These are phyloP conservation scores for Rhadina sibilatrix DNA, from an alignment of 2,113 vertebrate genomes.

Conservation along the genomic window DNA sequence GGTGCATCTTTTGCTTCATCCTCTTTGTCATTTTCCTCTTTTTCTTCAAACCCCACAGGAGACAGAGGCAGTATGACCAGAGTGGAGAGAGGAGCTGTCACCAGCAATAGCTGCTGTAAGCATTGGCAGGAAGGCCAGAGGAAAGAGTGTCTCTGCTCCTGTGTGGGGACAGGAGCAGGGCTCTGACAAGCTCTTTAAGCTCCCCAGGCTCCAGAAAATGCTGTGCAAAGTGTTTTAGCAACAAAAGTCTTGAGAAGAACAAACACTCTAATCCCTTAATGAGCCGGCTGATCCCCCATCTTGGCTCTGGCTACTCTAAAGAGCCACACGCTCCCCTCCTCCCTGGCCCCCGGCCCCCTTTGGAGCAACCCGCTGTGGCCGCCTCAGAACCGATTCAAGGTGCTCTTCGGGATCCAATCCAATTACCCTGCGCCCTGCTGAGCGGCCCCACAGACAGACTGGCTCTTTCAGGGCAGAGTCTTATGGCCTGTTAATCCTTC, in stretches of 20 bases:
- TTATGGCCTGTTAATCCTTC: constrained; percentile 74
- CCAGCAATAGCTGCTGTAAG: not conserved
- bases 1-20: not conserved
- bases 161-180: constrained; percentile 61
- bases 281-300: constrained; percentile 88
- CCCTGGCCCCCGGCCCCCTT: constrained; percentile 38
- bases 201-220: constrained; percentile 85
- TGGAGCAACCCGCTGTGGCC: constrained; percentile 72
- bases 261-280: constrained; percentile 93
- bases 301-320: constrained; percentile 79
- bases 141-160: not conserved
- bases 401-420: constrained; percentile 83
- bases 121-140: not conserved
- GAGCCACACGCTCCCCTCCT: constrained; percentile 70
- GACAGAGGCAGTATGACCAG: not conserved
- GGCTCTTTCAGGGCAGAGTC: constrained; percentile 81
- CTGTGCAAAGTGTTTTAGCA: constrained; percentile 87
- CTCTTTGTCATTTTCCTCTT: not conserved
- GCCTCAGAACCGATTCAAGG: constrained; percentile 82
- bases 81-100: not conserved
- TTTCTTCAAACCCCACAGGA: not conserved
- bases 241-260: constrained; percentile 87
- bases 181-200: constrained; percentile 83
- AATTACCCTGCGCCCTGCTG: constrained; percentile 90
- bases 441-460: constrained; percentile 85